Evolutionary conservation across 2,113 vertebrate genomes (phyloP), one percentile per base, ranked within the genome.

Genomic region (Toxotes jaculatrix): DNA sequence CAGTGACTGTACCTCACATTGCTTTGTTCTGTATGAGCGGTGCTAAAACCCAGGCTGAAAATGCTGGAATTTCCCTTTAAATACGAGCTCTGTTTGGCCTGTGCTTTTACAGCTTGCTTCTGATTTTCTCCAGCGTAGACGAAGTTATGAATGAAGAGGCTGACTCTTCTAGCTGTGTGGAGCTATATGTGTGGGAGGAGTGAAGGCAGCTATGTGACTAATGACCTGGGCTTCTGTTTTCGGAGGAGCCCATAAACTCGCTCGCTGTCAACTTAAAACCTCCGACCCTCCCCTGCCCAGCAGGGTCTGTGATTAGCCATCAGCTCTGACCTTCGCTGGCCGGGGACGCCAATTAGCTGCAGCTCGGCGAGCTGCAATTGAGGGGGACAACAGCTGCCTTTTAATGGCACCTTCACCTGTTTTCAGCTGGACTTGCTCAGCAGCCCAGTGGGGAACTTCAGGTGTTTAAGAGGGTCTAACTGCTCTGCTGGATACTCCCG

Each of bases 391-490:
- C 95, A 95, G 84, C 95, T 96, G 93, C 74, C 1, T 67, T 92
- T 80, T 89, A 90, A 92, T 27, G 2, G 88, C 79, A 21, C 66
- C 80, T 34, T 89, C 94, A 95, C 91, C 94, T 95, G 94, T 85
- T 94, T 93, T 73, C 61, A 34, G 36, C 56, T 7, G 1, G 21
- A 27, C 53, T 4, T n/a, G 21, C 14, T 63, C 1, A 51, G 47
- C 45, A 42, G 57, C 32, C 51, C 13, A 13, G 43, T 4, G 3
- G 4, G 45, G 17, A 47, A 40, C 38, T 40, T 40, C 7, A 47
- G 16, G 14, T 47, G 14, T 43, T 43, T 3, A 1, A 43, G 7
- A 43, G 42, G 38, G 42, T 43, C 3, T 1, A 2, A 13, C 47
- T 55, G 5, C 42, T 43, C 49, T 6, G 0, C 5, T 40, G 38